A percentile compares a stretch with the other conserved stretches of the same genome.
Conservation (phyloP, 2,797 vertebrate genomes). For the Danio albolineatus region DNA sequence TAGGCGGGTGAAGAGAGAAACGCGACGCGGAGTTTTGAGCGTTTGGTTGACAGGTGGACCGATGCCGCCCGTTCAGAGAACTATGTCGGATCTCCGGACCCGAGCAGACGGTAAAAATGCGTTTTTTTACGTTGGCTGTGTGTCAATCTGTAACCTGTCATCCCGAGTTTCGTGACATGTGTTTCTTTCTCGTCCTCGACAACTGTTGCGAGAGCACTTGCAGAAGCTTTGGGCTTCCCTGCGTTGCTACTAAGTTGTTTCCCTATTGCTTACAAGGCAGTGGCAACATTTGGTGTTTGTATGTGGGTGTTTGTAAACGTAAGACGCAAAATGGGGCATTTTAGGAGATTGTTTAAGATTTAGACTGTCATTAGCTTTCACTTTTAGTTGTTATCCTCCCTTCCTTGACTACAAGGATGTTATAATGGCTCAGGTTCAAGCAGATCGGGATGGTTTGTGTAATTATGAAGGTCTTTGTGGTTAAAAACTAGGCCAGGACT, state of each 20-base stretch:
- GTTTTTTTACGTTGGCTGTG: not conserved
- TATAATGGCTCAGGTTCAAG: not conserved
- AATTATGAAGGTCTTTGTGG: not conserved
- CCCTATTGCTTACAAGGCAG: not conserved
- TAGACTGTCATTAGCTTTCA: not conserved
- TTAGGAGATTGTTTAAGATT: not conserved
- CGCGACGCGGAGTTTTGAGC: constrained; percentile 58
- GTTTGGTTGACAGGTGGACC: constrained; percentile 75
- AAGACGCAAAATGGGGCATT: not conserved
- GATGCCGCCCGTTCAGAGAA: constrained; percentile 92
- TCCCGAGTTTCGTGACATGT: constrained; percentile 32
- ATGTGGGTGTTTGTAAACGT: not conserved
- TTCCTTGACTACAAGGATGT: not conserved
- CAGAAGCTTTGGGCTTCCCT: not conserved
- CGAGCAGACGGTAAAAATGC: constrained; percentile 87
- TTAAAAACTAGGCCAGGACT: not conserved
- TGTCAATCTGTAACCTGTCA: constrained; percentile 7
- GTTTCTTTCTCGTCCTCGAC: constrained; percentile 22
- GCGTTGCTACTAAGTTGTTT: constrained; percentile 7
- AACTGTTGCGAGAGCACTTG: constrained; percentile 51
- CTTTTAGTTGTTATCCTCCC: not conserved
- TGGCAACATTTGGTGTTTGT: not conserved
- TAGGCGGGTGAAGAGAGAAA: constrained; percentile 61
- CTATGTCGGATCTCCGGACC: constrained; percentile 90
- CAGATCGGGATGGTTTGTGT: not conserved